Conservation (phyloP, 1,140 invertebrate genomes). For the Ectropis grisescens region DNA sequence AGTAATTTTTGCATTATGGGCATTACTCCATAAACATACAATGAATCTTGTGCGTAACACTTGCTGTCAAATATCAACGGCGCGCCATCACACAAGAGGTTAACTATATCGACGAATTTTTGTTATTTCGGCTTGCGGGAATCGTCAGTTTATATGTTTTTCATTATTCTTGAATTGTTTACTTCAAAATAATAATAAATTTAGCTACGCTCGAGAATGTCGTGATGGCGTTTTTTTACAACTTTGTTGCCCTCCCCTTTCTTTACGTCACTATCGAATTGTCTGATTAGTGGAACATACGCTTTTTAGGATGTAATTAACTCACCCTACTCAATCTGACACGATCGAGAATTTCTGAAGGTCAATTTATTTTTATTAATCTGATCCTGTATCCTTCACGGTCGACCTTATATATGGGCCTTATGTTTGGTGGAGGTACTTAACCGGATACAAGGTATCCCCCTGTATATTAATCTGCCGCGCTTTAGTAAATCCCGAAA, state of each 20-base stretch:
- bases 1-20: constrained; percentile 13
- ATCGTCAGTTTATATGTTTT: constrained; percentile 7
- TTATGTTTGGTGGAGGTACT: too few species aligned
- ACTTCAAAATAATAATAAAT: not conserved
- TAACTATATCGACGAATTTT: too few species aligned
- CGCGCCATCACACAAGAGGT: too few species aligned
- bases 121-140: too few species aligned
- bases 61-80: too few species aligned
- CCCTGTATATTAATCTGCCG: too few species aligned
- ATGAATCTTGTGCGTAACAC: constrained; percentile 22
- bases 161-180: not conserved
- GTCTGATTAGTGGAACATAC: too few species aligned
- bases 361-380: constrained; percentile 1
- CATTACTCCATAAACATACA: constrained; percentile 20
- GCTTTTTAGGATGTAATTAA: too few species aligned
- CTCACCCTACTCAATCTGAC: too few species aligned
- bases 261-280: too few species aligned
- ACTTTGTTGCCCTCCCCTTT: not conserved
- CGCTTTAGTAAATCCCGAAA: too few species aligned
- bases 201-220: not conserved
- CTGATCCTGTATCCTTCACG: constrained; percentile 3
- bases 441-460: not conserved
- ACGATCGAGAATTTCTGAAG: not conserved
- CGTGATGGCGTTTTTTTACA: not conserved
- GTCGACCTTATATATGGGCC: not conserved